These are phyloP conservation scores for Zaprionus lineosus DNA, from an alignment of 2,888 invertebrate species.

Conservation along the genomic window DNA sequence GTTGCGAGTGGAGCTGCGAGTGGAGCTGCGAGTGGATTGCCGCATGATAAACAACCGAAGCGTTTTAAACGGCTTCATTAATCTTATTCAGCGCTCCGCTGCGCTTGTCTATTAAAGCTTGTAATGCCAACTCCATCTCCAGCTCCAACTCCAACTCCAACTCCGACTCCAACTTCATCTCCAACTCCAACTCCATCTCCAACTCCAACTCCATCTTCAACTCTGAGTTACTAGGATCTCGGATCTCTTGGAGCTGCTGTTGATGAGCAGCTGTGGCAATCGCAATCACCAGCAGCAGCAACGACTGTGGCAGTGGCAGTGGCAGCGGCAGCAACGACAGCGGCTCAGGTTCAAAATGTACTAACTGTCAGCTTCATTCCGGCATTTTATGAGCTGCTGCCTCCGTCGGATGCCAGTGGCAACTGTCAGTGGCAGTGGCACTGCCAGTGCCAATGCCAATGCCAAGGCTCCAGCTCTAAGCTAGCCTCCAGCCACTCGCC, in stretches of 20 bases:
- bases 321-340: too few relatives aligned
- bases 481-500: too few relatives aligned
- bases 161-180: too few relatives aligned
- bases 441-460: constrained; percentile 38
- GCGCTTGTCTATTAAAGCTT: constrained; percentile 74
- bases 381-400: constrained; percentile 71
- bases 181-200: too few relatives aligned
- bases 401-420: not conserved
- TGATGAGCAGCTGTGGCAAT: constrained; percentile 56
- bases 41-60: constrained; percentile 81
- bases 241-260: constrained; percentile 24
- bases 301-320: too few relatives aligned
- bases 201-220: too few relatives aligned
- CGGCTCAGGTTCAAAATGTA: constrained; percentile 61
- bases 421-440: constrained; percentile 20
- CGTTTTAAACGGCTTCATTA: constrained; percentile 82
- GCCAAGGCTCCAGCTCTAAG: not conserved
- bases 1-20: constrained; percentile 11
- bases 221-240: too few relatives aligned
- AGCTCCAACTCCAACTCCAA: too few relatives aligned
- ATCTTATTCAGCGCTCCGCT: constrained; percentile 79
- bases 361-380: constrained; percentile 69
- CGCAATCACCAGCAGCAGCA: constrained; percentile 67
- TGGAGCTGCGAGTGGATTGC: constrained; percentile 22
- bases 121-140: constrained; percentile 63